These are phyloP conservation scores for Mythimna ferrago DNA, from an alignment of 2,888 invertebrate species.

Conservation along the genomic window DNA sequence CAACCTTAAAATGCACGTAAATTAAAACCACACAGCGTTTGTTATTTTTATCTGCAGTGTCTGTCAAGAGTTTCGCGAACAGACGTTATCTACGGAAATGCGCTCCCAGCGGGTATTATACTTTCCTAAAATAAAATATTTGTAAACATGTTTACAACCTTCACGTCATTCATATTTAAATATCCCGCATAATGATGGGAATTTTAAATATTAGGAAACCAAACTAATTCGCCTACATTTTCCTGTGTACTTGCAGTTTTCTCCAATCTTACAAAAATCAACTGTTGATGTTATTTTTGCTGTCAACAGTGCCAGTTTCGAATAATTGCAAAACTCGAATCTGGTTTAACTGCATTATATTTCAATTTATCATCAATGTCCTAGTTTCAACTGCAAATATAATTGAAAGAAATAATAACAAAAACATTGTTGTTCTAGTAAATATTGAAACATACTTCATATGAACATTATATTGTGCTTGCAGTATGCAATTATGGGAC, in stretches of 20 bases:
- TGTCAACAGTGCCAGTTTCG: slow-evolving; percentile 2
- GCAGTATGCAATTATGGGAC: background rate
- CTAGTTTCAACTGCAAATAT: slow-evolving; percentile 17
- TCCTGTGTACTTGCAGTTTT: background rate
- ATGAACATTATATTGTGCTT: background rate
- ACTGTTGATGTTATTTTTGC: slow-evolving; percentile 8
- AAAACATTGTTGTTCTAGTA: background rate
- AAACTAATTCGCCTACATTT: slow-evolving; percentile 9
- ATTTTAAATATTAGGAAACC: slow-evolving; percentile 19
- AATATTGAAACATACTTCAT: background rate
- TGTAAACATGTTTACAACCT: slow-evolving; percentile 35
- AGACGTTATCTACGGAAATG: slow-evolving; percentile 46
- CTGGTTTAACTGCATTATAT: slow-evolving; percentile 1
- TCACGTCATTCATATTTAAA: slow-evolving; percentile 34
- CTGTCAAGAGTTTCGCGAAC: slow-evolving; percentile 18
- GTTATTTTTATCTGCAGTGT: slow-evolving; percentile 24
- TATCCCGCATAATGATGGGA: slow-evolving; percentile 28
- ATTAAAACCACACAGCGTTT: background rate
- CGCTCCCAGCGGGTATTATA: slow-evolving; percentile 18
- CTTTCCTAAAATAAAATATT: slow-evolving; percentile 39
- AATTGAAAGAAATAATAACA: slow-evolving; percentile 17
- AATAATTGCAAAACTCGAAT: slow-evolving; percentile 14
- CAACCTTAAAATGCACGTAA: slow-evolving; percentile 13
- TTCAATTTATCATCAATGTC: slow-evolving; percentile 15
- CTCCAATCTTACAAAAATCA: background rate